These are phyloP conservation scores for Danio kyathit DNA, from an alignment of 2,797 vertebrate species.

Conservation along the genomic window DNA sequence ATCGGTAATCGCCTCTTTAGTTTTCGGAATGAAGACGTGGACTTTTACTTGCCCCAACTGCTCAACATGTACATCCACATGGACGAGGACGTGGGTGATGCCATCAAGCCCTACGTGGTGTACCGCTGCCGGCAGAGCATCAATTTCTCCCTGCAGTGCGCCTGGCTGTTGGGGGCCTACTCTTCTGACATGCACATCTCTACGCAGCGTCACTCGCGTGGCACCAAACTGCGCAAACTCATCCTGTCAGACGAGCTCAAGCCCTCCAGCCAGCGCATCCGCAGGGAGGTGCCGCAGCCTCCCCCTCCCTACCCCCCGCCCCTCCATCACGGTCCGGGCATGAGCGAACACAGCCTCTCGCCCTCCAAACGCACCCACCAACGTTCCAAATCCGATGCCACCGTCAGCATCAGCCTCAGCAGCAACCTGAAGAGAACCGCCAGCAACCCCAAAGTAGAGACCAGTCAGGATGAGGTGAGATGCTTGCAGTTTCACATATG, in stretches of 20 bases:
- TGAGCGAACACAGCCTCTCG: slow-evolving; percentile 83
- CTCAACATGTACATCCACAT: slow-evolving; percentile 99
- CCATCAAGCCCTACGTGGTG: slow-evolving; percentile 97
- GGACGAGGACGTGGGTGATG: slow-evolving; percentile 96
- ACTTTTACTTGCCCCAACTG: slow-evolving; percentile 95
- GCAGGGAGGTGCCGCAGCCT: slow-evolving; percentile 75
- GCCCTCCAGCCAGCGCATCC: slow-evolving; percentile 81
- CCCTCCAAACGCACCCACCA: slow-evolving; percentile 96
- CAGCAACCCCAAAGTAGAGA: slow-evolving; percentile 96
- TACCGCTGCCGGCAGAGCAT: slow-evolving; percentile 95
- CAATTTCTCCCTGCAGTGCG: slow-evolving; percentile 92
- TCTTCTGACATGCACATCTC: slow-evolving; percentile 99
- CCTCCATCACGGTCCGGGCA: slow-evolving; percentile 63
- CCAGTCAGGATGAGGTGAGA: slow-evolving; percentile 92
- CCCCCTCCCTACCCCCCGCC: slow-evolving; percentile 73
- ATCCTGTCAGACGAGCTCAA: slow-evolving; percentile 97
- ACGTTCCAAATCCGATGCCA: slow-evolving; percentile 96
- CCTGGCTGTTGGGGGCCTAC: slow-evolving; percentile 93
- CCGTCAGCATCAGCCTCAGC: slow-evolving; percentile 90
- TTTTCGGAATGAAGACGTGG: slow-evolving; percentile 91
- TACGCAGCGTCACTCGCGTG: slow-evolving; percentile 92
- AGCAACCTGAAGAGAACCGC: slow-evolving; percentile 95
- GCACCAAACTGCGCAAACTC: slow-evolving; percentile 92
- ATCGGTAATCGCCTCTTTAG: slow-evolving; percentile 96
- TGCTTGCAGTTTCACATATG: slow-evolving; percentile 7